These are phyloP conservation scores for Acronicta leporina DNA, from an alignment of 2,888 invertebrate species.

Conservation along the genomic window DNA sequence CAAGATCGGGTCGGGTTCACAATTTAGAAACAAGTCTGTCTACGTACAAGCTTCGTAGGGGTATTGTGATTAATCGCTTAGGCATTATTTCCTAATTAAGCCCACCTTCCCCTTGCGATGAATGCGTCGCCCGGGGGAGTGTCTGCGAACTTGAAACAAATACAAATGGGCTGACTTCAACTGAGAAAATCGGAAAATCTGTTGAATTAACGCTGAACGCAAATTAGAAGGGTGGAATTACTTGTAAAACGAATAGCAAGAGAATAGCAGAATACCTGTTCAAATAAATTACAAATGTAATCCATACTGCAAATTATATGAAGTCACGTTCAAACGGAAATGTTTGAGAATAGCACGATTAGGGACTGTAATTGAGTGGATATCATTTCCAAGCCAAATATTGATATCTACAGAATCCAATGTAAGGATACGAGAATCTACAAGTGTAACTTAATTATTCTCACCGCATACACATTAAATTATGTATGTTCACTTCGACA, in stretches of 20 bases:
- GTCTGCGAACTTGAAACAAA: slow-evolving; percentile 76
- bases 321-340: slow-evolving; percentile 13
- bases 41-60: slow-evolving; percentile 63
- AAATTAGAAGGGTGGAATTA: slow-evolving; percentile 71
- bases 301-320: slow-evolving; percentile 46
- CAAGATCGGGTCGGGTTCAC: slow-evolving; percentile 66
- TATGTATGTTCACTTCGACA: slow-evolving; percentile 68
- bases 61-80: slow-evolving; percentile 86
- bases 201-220: slow-evolving; percentile 77
- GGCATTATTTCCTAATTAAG: slow-evolving; percentile 88
- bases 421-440: slow-evolving; percentile 28
- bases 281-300: slow-evolving; percentile 52
- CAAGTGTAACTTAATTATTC: slow-evolving; percentile 41
- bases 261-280: slow-evolving; percentile 42
- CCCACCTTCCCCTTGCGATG: slow-evolving; percentile 79
- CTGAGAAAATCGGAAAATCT: slow-evolving; percentile 79
- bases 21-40: slow-evolving; percentile 67
- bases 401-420: slow-evolving; percentile 29
- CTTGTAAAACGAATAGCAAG: slow-evolving; percentile 48
- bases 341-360: slow-evolving; percentile 15
- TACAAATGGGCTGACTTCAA: slow-evolving; percentile 71
- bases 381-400: slow-evolving; percentile 17
- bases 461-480: slow-evolving; percentile 57
- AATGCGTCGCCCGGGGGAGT: slow-evolving; percentile 75
- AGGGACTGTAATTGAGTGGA: slow-evolving; percentile 25